A percentile compares a stretch with the other conserved stretches of the same genome.
These are phyloP conservation scores for human (Homo sapiens) DNA, from an alignment of 2,113 vertebrate species.

Conservation along the genomic window DNA sequence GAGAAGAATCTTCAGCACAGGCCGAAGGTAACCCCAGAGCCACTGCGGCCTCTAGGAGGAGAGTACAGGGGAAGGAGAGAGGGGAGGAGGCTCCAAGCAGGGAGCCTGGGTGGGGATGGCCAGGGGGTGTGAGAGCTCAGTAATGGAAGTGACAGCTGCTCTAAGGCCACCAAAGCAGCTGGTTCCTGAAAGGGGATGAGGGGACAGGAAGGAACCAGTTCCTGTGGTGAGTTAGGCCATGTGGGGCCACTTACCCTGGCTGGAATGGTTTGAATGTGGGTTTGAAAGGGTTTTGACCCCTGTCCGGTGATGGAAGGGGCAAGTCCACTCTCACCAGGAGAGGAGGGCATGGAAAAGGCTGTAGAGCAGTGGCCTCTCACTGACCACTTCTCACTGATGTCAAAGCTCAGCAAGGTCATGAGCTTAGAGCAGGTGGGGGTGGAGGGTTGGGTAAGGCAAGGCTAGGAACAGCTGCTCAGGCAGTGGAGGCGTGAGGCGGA, in stretches of 20 bases:
- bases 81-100: no score
- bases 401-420: neutral
- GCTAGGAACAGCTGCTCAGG: neutral
- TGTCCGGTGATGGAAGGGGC: no score
- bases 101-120: no score
- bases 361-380: no score
- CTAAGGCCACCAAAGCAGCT: neutral
- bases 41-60: neutral
- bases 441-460: neutral
- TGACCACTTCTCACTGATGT: neutral
- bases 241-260: no score
- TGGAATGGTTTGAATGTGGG: neutral
- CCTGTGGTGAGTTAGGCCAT: neutral
- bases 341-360: neutral
- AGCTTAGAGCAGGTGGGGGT: neutral
- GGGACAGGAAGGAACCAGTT: neutral
- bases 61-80: neutral
- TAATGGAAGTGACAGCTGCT: neutral
- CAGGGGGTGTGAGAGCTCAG: neutral
- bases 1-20: neutral
- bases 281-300: no score
- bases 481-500: neutral
- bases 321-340: neutral
- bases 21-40: neutral
- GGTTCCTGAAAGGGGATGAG: neutral